Conservation (phyloP, 2,888 invertebrate genomes). For the Torymus tubicola region DNA sequence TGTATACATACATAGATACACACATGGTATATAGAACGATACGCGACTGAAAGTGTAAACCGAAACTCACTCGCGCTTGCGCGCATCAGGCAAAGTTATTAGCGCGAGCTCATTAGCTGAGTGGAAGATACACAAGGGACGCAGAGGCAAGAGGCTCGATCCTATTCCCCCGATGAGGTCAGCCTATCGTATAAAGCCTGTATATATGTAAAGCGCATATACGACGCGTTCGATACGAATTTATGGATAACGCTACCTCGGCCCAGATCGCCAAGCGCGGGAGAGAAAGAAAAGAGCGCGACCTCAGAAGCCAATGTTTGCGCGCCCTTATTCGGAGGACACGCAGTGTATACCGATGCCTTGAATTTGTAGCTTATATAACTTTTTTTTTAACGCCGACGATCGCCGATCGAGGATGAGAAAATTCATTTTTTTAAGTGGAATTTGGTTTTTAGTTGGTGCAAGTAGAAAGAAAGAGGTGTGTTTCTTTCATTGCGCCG, state of each 20-base stretch:
- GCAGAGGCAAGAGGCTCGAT: constrained; percentile 57
- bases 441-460: too few relatives aligned
- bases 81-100: constrained; percentile 58
- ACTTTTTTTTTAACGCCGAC: too few relatives aligned
- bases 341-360: too few relatives aligned
- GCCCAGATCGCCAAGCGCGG: constrained; percentile 62
- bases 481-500: too few relatives aligned
- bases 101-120: constrained; percentile 63
- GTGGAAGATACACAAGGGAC: constrained; percentile 63
- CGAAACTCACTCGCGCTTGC: constrained; percentile 27
- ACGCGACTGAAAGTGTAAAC: constrained; percentile 23
- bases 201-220: constrained; percentile 58
- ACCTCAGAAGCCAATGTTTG: background rate
- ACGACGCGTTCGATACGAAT: constrained; percentile 45
- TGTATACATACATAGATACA: background rate
- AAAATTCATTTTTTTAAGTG: too few relatives aligned
- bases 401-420: too few relatives aligned
- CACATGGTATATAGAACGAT: background rate
- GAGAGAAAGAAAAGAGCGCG: background rate
- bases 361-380: too few relatives aligned
- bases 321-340: constrained; percentile 9
- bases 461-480: too few relatives aligned
- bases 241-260: constrained; percentile 61
- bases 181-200: constrained; percentile 33
- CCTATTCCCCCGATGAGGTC: constrained; percentile 36